Conservation (phyloP, 2,888 invertebrate species). For the Bombyx huttoni region DNA sequence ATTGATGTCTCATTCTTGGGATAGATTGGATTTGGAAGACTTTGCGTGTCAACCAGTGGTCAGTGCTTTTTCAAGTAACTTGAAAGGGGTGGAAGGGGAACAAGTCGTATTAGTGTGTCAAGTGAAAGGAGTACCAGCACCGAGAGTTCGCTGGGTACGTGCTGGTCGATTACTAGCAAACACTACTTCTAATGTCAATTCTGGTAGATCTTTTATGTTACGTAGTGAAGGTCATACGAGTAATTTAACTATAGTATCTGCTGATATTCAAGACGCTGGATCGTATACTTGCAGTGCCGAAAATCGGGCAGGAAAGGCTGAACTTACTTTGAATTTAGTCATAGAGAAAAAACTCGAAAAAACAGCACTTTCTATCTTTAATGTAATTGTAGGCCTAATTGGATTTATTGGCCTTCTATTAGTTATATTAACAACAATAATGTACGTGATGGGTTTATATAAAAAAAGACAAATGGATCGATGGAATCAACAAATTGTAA, state of each 20-base stretch:
- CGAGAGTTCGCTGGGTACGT: constrained; percentile 80
- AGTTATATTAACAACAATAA: constrained; percentile 76
- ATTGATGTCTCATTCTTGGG: constrained; percentile 78
- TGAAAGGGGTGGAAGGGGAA: constrained; percentile 78
- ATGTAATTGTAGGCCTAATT: constrained; percentile 77
- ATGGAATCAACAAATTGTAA: constrained; percentile 67
- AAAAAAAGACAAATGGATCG: constrained; percentile 71
- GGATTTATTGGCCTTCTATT: constrained; percentile 78
- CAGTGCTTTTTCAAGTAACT: constrained; percentile 70
- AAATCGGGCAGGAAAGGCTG: constrained; percentile 84
- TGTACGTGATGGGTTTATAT: constrained; percentile 77
- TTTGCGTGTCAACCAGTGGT: constrained; percentile 85
- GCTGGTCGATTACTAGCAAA: constrained; percentile 80
- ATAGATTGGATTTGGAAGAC: constrained; percentile 82
- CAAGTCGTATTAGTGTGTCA: constrained; percentile 82
- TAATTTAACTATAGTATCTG: constrained; percentile 80
- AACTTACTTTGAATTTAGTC: constrained; percentile 80
- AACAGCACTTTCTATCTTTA: constrained; percentile 71
- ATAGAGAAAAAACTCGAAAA: constrained; percentile 77
- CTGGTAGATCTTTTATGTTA: constrained; percentile 76
- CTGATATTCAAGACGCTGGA: constrained; percentile 82
- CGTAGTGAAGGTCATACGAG: constrained; percentile 78
- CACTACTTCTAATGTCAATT: constrained; percentile 52
- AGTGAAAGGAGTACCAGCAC: constrained; percentile 80
- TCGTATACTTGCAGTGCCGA: constrained; percentile 84